Percentiles rank a stretch among this genome's conserved stretches.
phyloP scores from a whole-genome alignment of 1,140 invertebrate species.

The Diachasmimorpha longicaudata region DNA sequence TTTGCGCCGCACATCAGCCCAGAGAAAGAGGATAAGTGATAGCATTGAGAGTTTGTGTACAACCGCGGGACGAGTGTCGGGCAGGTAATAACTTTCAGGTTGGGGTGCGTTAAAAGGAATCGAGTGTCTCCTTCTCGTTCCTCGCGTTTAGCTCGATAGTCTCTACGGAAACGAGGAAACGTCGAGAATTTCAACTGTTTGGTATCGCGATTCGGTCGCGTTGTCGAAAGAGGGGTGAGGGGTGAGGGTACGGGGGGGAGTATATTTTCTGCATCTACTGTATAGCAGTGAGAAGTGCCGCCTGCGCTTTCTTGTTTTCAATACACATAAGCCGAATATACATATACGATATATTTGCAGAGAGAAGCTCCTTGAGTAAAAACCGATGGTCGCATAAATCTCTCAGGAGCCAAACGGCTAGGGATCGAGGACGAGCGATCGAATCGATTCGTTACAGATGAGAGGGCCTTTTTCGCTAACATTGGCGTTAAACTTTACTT shows the following conservation, averaged over 20 bases:
- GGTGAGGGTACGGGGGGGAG: neutral
- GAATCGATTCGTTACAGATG: constrained; percentile 36
- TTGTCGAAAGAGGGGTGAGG: neutral
- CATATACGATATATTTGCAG: constrained; percentile 14
- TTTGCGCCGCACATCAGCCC: neutral
- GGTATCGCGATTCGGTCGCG: constrained; percentile 29
- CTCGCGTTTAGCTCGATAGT: neutral
- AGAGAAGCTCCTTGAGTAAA: neutral
- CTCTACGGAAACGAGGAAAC: constrained; percentile 33
- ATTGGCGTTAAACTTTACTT: neutral
- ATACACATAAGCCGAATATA: neutral
- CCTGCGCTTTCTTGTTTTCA: neutral
- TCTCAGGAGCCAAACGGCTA: neutral
- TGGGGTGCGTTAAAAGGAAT: constrained; percentile 32
- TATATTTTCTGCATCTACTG: constrained; percentile 11
- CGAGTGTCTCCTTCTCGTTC: constrained; percentile 22
- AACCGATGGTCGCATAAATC: constrained; percentile 31
- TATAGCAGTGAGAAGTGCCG: neutral
- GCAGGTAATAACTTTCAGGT: constrained; percentile 29
- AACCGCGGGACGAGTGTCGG: constrained; percentile 8
- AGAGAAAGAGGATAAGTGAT: constrained; percentile 15
- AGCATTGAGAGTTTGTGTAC: constrained; percentile 12
- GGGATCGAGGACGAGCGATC: constrained; percentile 26
- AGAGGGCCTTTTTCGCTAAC: constrained; percentile 1
- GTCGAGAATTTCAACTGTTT: constrained; percentile 25